Conservation (phyloP, 2,888 invertebrate genomes). For the Drosophila tripunctata region DNA sequence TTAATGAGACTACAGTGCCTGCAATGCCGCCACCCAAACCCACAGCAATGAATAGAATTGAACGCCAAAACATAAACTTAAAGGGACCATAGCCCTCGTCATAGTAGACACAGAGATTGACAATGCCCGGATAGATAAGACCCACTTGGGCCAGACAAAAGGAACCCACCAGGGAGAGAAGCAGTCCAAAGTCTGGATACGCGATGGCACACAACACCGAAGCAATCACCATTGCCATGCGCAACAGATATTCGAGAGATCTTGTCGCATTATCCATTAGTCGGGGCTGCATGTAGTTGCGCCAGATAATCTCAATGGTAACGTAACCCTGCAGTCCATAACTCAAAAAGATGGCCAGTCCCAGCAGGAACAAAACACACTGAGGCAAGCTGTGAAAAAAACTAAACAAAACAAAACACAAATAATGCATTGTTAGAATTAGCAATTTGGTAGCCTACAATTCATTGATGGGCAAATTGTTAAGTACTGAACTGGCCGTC, state of each 20-base stretch:
- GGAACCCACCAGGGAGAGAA: slow-evolving; percentile 95
- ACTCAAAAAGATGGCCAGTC: slow-evolving; percentile 94
- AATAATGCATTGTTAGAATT: neutral
- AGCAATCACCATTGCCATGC: slow-evolving; percentile 87
- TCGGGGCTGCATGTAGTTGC: slow-evolving; percentile 73
- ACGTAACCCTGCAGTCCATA: slow-evolving; percentile 98
- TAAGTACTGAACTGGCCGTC: slow-evolving; percentile 91
- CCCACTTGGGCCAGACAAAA: slow-evolving; percentile 95
- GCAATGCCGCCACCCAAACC: slow-evolving; percentile 46
- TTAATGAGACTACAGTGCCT: slow-evolving; percentile 38
- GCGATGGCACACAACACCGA: slow-evolving; percentile 88
- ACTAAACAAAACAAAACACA: too few relatives aligned
- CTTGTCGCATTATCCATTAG: slow-evolving; percentile 20
- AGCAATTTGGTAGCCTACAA: slow-evolving; percentile 87
- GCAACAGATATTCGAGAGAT: slow-evolving; percentile 88
- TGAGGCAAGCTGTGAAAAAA: slow-evolving; percentile 88
- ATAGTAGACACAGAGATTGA: slow-evolving; percentile 91
- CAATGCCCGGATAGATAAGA: slow-evolving; percentile 94
- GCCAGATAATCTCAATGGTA: slow-evolving; percentile 96
- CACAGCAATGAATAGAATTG: slow-evolving; percentile 33
- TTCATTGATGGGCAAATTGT: slow-evolving; percentile 91
- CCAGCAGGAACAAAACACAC: slow-evolving; percentile 90
- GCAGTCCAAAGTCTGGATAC: slow-evolving; percentile 93
- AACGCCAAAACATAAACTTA: slow-evolving; percentile 34
- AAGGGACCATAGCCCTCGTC: slow-evolving; percentile 81